These are phyloP conservation scores for Phymastichus coffea DNA, from an alignment of 1,140 invertebrate species.

Conservation along the genomic window DNA sequence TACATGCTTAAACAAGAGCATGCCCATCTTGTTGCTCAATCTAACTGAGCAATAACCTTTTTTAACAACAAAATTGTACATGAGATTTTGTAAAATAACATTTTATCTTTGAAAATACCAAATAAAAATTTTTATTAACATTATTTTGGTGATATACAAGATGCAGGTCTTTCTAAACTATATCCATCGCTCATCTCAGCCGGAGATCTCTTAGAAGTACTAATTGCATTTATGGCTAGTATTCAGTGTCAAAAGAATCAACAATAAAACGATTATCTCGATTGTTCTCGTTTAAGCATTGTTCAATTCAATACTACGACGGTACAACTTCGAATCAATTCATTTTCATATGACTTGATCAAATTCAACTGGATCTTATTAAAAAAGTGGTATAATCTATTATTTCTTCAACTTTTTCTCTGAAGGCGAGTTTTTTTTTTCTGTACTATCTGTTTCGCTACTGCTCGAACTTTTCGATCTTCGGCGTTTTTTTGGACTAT, in stretches of 20 bases:
- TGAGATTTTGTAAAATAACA: not conserved
- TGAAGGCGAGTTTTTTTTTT: slow-evolving; percentile 13
- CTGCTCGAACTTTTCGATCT: slow-evolving; percentile 7
- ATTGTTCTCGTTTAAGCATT: no score
- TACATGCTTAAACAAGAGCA: slow-evolving; percentile 53
- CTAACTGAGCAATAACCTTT: slow-evolving; percentile 15
- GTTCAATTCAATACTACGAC: no score
- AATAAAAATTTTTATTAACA: not conserved
- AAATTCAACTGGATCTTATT: no score
- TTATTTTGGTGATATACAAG: slow-evolving; percentile 11
- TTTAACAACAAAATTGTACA: slow-evolving; percentile 21
- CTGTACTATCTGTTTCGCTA: slow-evolving; percentile 1
- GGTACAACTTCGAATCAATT: no score
- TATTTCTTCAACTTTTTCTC: slow-evolving; percentile 21
- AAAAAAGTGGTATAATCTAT: no score
- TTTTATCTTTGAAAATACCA: not conserved
- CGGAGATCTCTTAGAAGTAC: slow-evolving; percentile 1
- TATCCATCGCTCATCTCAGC: no score
- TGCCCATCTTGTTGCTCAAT: slow-evolving; percentile 38
- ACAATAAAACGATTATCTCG: slow-evolving; percentile 16
- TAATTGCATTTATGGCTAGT: no score
- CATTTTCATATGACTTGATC: no score
- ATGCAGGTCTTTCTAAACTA: no score
- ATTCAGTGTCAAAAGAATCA: no score
- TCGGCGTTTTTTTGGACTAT: slow-evolving; percentile 3